Base-by-base conservation (phyloP, 2,888 invertebrate genomes). In the Liposcelis brunnea region DNA sequence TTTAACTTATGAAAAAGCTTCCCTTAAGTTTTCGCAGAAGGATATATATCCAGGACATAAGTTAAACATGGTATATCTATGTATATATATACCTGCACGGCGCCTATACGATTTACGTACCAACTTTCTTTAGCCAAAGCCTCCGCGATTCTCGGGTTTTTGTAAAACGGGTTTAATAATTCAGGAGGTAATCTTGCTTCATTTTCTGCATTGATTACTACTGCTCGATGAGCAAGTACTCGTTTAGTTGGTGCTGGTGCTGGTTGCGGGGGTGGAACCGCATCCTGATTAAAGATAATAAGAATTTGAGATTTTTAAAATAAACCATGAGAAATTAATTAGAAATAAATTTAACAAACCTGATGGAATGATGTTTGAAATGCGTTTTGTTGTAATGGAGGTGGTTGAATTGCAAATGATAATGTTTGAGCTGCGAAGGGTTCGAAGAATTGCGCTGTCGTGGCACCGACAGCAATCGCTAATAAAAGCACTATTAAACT, bases 91-190 rank as follows among this genome's bases (percentile, higher is more conserved):
- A n/a, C n/a, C n/a, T n/a, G n/a, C n/a, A n/a, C 32, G 32, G 32
- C 32, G 32, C 32, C n/a, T 32, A 32, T 11, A 32, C 12, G 11
- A 2, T n/a, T 12, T 82, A 74, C 35, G 6, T 40, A 40, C 80
- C 83, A 82, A 0, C 84, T 83, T 54, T 80, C 81, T 54, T 77
- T 76, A 1, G 85, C 84, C 8, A 86, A 65, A 0, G 74, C 77
- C 5, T 74, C 75, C 5, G 80, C 84, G 10, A 82, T 72, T 2
- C 67, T 61, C 0, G 84, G 84, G 62, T 85, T 77, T 55, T 78
- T 81, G 59, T 82, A 86, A 60, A 85, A 85, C 18, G 73, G 66
- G 57, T 80, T 80, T 43, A 71, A 63, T 21, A 81, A 62, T 48
- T 80, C 74, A 1, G 72, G 63, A 0, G 84, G 83, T n/a, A 85